phyloP scores from a whole-genome alignment of 2,888 invertebrate species.

The Myathropa florea region DNA sequence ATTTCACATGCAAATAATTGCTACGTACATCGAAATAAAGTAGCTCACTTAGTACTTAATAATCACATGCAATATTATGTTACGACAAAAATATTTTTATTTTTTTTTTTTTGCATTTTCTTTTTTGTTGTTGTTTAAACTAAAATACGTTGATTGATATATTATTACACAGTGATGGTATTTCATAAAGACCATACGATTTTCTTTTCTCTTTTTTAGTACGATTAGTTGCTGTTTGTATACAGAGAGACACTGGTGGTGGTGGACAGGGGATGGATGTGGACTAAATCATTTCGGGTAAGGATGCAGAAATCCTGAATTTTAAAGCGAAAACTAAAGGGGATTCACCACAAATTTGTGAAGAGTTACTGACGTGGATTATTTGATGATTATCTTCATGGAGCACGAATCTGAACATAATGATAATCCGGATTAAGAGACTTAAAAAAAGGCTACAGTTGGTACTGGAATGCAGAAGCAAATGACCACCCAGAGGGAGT shows the following conservation, averaged over 20 bases:
- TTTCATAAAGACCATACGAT: background rate
- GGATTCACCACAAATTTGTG: too few relatives aligned
- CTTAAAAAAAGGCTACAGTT: too few relatives aligned
- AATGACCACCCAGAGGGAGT: too few relatives aligned
- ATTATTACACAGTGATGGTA: background rate
- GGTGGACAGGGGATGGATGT: background rate
- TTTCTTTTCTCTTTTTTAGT: background rate
- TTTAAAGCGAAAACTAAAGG: too few relatives aligned
- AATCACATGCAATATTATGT: conserved; percentile 55
- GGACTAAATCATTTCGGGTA: too few relatives aligned
- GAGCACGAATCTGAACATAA: too few relatives aligned
- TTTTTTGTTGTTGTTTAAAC: conserved; percentile 1
- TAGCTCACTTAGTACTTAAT: conserved; percentile 43
- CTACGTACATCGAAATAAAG: conserved; percentile 15
- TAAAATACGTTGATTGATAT: conserved; percentile 16
- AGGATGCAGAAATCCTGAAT: too few relatives aligned
- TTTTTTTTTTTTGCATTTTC: background rate
- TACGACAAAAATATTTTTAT: conserved; percentile 23
- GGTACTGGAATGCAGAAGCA: too few relatives aligned
- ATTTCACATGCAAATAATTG: background rate
- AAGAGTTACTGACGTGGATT: too few relatives aligned
- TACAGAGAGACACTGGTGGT: background rate
- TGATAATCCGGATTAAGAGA: too few relatives aligned
- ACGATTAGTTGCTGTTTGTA: background rate
- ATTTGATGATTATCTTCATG: too few relatives aligned